Percentiles rank a stretch among this genome's conserved stretches.
These are phyloP conservation scores for Sternotherus odoratus DNA, from an alignment of 2,797 vertebrate genomes.

Conservation along the genomic window DNA sequence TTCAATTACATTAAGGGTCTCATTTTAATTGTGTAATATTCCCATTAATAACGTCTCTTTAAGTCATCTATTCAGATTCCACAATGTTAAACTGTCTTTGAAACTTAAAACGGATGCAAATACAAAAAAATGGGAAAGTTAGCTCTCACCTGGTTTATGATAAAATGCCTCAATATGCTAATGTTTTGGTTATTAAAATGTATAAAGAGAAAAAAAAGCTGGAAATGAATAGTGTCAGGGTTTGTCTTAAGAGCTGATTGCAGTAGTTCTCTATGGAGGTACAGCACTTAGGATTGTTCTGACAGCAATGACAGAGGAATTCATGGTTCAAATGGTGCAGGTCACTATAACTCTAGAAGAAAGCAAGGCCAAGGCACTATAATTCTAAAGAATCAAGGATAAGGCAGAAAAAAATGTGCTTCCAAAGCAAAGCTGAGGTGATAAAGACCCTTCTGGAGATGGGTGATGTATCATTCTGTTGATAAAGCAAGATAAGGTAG, in stretches of 20 bases:
- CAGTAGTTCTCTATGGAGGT: conserved; percentile 24
- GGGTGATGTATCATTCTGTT: not conserved
- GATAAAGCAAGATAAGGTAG: not conserved
- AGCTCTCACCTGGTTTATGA: conserved; percentile 59
- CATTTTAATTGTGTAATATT: conserved; percentile 74
- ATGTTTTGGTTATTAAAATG: conserved; percentile 74
- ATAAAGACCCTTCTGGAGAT: not conserved
- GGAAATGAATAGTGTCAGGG: conserved; percentile 47
- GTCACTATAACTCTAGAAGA: conserved; percentile 16
- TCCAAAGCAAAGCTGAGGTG: conserved; percentile 1
- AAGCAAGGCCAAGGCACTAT: not conserved
- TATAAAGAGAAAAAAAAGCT: conserved; percentile 56
- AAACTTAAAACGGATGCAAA: conserved; percentile 72
- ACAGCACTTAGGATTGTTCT: not conserved
- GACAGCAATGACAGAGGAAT: conserved; percentile 9
- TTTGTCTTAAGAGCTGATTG: not conserved
- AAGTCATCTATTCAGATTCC: conserved; percentile 62
- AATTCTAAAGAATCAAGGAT: not conserved
- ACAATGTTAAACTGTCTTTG: conserved; percentile 70
- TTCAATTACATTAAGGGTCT: conserved; percentile 64
- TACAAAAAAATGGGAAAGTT: conserved; percentile 38
- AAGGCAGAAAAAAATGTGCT: not conserved
- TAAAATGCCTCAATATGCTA: conserved; percentile 67
- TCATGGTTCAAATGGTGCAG: not conserved
- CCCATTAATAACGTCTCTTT: conserved; percentile 67